Percentiles rank a stretch among this genome's conserved stretches.
phyloP scores from a whole-genome alignment of 1,140 invertebrate species.

The Manduca sexta region DNA sequence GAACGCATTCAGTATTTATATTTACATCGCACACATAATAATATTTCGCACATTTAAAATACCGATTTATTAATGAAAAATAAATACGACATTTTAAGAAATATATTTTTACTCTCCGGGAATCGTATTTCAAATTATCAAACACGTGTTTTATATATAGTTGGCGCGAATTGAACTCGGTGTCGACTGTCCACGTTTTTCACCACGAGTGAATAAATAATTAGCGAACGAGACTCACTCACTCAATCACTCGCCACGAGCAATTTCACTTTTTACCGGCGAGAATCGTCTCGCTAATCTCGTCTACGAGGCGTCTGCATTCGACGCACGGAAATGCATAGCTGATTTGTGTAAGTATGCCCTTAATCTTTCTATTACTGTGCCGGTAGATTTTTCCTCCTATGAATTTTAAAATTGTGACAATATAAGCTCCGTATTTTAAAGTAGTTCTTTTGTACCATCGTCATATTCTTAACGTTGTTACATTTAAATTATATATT shows the following conservation, averaged over 20 bases:
- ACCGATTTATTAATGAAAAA: conserved; percentile 18
- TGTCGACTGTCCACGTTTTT: conserved; percentile 62
- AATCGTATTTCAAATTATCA: conserved; percentile 45
- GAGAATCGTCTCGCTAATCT: conserved; percentile 36
- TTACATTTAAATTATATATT: too few species aligned
- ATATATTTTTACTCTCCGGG: conserved; percentile 22
- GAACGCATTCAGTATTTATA: conserved; percentile 32
- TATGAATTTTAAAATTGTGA: too few species aligned
- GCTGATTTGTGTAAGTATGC: too few species aligned
- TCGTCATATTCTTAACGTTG: too few species aligned
- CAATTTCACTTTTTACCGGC: conserved; percentile 68
- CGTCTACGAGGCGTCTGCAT: conserved; percentile 33
- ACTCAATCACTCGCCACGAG: conserved; percentile 40
- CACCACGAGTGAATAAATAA: conserved; percentile 57
- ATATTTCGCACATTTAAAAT: conserved; percentile 10
- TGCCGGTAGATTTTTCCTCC: too few species aligned
- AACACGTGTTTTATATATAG: conserved; percentile 63
- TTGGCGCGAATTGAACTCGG: conserved; percentile 47
- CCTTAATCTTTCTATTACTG: too few species aligned
- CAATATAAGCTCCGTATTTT: too few species aligned
- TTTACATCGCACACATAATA: conserved; percentile 7
- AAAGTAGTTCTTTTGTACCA: too few species aligned
- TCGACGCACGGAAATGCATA: conserved; percentile 34
- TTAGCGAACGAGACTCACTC: conserved; percentile 42
- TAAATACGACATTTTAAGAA: conserved; percentile 17